Evolutionary conservation across 2,888 invertebrate genomes (phyloP), one percentile per base, ranked within the genome.

Genomic region (Platycheirus albimanus): DNA sequence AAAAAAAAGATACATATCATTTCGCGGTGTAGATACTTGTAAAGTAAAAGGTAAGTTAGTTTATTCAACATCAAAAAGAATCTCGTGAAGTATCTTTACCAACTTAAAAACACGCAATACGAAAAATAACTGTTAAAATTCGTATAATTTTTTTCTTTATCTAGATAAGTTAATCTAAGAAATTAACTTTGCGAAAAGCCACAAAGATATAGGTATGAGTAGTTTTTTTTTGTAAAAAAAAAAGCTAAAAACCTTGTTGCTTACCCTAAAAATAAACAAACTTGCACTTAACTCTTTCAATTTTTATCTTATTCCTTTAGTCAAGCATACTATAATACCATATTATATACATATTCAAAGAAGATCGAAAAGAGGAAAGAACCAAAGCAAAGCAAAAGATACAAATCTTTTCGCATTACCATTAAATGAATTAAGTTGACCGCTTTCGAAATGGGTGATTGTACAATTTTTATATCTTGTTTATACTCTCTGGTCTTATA

Each of bases 361-460:
- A 70, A 67, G 75, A 77, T 77, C 61, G 24, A 43, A 58, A n/a
- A 41, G 38, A 72, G 24, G 33, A 36, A 70, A 47, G 38, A 72
- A 61, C 56, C 45, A 66, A 67, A 70, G 70, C 61, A 56, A 64
- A 45, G 45, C 45, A 33, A 45, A 61, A 81, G 83, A 83, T 83
- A 83, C 83, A 83, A 83, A 83, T 83, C 83, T 83, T 72, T 58
- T 74, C 83, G 72, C 83, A 83, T 83, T 83, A 83, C 83, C 83
- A 83, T 83, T 83, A 83, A 83, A 83, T 83, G 83, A 83, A 78
- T 83, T 78, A 83, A 83, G 83, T 83, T 83, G 78, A 83, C 83
- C 78, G 83, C 83, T 78, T 64, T 83, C 78, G 83, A 78, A 83
- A 83, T 83, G 83, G 83, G 83, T 83, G 83, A 78, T 83, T 83